A percentile compares a stretch with the other conserved stretches of the same genome.
phyloP scores from a whole-genome alignment of 2,113 vertebrate genomes.

The Macquaria ambigua region DNA sequence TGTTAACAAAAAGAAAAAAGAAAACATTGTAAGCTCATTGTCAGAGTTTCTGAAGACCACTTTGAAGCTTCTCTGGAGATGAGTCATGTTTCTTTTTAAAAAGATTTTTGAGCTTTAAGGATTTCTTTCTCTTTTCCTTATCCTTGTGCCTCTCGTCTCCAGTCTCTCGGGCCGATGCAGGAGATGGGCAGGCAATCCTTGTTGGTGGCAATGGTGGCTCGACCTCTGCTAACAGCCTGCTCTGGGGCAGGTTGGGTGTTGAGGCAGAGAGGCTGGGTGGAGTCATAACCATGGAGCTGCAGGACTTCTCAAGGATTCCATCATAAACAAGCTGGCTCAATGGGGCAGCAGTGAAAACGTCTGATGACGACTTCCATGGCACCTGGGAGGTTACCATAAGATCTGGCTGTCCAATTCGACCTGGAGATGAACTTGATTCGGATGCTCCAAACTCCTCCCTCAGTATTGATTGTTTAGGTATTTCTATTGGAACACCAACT shows the following conservation, averaged over 20 bases:
- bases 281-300: conserved; percentile 72
- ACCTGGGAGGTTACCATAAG: conserved; percentile 81
- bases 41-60: conserved; percentile 81
- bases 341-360: conserved; percentile 82
- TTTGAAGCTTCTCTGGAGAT: conserved; percentile 68
- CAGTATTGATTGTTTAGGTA: conserved; percentile 45
- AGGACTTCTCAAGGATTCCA: conserved; percentile 95
- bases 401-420: conserved; percentile 74
- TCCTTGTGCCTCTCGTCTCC: conserved; percentile 80
- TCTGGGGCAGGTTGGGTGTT: conserved; percentile 61
- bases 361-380: conserved; percentile 85
- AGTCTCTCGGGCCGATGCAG: conserved; percentile 82
- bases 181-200: conserved; percentile 9
- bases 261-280: conserved; percentile 70
- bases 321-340: conserved; percentile 93
- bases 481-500: conserved; percentile 65
- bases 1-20: background rate
- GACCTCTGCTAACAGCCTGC: conserved; percentile 47
- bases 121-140: conserved; percentile 91
- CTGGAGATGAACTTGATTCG: conserved; percentile 52
- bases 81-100: conserved; percentile 92
- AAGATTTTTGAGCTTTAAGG: conserved; percentile 93
- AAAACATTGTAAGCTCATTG: background rate
- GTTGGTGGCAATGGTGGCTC: conserved; percentile 39
- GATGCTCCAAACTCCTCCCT: conserved; percentile 61